Percentiles rank a stretch among this genome's conserved stretches.
These are phyloP conservation scores for Brachypterus glaber DNA, from an alignment of 2,888 invertebrate species.

Conservation along the genomic window DNA sequence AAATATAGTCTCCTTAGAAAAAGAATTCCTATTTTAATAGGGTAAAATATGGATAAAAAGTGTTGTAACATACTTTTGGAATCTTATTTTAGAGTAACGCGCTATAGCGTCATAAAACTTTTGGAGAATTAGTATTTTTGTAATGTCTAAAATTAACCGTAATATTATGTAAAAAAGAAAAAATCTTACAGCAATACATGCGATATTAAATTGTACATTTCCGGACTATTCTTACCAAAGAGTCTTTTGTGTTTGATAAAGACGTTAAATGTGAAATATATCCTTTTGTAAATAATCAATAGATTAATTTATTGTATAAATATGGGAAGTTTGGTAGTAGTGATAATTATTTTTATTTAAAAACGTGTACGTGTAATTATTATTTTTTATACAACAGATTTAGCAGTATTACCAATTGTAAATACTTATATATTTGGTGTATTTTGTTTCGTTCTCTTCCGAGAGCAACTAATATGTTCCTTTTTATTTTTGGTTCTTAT, in stretches of 20 bases:
- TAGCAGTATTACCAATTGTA: conserved; percentile 31
- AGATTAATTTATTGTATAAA: conserved; percentile 18
- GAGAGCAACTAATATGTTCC: conserved; percentile 24
- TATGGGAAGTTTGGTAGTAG: conserved; percentile 21
- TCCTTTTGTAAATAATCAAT: conserved; percentile 20
- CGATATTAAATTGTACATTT: conserved; percentile 8
- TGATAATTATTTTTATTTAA: conserved; percentile 20
- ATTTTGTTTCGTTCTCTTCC: conserved; percentile 15
- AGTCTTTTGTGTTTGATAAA: conserved; percentile 24
- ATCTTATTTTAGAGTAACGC: too few relatives aligned
- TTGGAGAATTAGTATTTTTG: too few relatives aligned
- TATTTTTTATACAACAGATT: conserved; percentile 29
- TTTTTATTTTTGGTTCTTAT: conserved; percentile 19
- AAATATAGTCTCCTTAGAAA: too few relatives aligned
- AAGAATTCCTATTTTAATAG: too few relatives aligned
- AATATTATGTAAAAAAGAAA: too few relatives aligned
- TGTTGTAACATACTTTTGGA: too few relatives aligned
- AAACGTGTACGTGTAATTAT: conserved; percentile 25
- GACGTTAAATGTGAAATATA: conserved; percentile 28
- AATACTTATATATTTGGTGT: conserved; percentile 23
- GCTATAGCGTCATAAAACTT: too few relatives aligned
- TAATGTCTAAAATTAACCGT: too few relatives aligned
- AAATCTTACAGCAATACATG: too few relatives aligned
- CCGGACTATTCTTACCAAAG: conserved; percentile 27
- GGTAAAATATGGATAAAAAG: too few relatives aligned